A percentile compares a stretch with the other conserved stretches of the same genome.
Evolutionary conservation across 2,888 invertebrate genomes (phyloP).

Genomic region (Dasysyrphus albostriatus): DNA sequence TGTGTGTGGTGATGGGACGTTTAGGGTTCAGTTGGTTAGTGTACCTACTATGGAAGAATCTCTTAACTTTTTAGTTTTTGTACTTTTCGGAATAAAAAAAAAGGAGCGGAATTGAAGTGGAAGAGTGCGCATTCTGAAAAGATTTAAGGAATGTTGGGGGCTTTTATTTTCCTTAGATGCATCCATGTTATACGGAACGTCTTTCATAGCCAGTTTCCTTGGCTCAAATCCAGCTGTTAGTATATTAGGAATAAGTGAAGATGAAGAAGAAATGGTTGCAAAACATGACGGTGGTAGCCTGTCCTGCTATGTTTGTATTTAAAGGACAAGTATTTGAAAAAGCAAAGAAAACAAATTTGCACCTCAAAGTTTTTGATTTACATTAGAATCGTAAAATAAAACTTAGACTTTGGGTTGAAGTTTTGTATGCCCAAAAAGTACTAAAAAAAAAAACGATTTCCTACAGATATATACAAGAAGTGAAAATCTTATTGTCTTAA

Average conservation of each 20-base stretch:
- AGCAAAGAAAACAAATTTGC: background rate
- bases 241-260: constrained; percentile 15
- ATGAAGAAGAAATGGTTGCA: constrained; percentile 19
- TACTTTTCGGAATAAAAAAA: constrained; percentile 22
- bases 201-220: constrained; percentile 62
- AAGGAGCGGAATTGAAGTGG: constrained; percentile 68
- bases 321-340: constrained; percentile 5
- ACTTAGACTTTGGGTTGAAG: too few relatives aligned
- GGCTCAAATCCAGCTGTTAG: constrained; percentile 63
- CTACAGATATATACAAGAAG: too few relatives aligned
- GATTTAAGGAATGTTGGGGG: constrained; percentile 52
- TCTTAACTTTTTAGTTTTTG: constrained; percentile 28
- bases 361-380: background rate
- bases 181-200: constrained; percentile 64
- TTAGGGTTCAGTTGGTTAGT: constrained; percentile 22
- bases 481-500: too few relatives aligned
- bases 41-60: constrained; percentile 1
- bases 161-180: constrained; percentile 63
- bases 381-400: too few relatives aligned
- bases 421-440: too few relatives aligned
- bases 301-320: background rate
- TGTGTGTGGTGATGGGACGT: constrained; percentile 41
- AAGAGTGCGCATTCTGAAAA: constrained; percentile 70
- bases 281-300: background rate
- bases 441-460: too few relatives aligned